Evolutionary conservation across 2,888 invertebrate species (phyloP).

Genomic region (Eudasyphora cyanicolor): DNA sequence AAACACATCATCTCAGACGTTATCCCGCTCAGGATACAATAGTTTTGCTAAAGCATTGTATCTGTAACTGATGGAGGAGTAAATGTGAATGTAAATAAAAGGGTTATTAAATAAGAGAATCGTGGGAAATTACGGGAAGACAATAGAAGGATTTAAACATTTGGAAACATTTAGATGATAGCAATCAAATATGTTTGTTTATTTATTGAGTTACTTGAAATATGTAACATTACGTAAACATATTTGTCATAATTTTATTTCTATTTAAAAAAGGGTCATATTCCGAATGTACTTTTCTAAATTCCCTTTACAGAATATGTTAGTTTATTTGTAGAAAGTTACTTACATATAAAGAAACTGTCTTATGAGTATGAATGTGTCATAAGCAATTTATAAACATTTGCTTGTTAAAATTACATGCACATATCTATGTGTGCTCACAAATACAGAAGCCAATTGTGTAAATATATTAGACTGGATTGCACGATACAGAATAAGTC

Average conservation of each 20-base stretch:
- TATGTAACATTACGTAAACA: no score
- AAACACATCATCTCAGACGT: no score
- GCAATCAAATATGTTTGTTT: no score
- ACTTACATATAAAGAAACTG: not conserved
- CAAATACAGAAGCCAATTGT: not conserved
- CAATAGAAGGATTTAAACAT: no score
- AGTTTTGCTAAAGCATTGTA: not conserved
- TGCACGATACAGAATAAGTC: no score
- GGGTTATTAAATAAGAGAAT: no score
- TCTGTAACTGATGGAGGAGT: not conserved
- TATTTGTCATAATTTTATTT: no score
- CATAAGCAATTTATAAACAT: slow-evolving; percentile 52
- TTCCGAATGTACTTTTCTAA: no score
- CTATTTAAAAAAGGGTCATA: no score
- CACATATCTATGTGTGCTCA: not conserved
- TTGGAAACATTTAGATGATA: no score
- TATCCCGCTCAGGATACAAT: not conserved
- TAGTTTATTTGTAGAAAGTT: not conserved
- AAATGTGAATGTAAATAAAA: not conserved
- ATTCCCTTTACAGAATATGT: not conserved
- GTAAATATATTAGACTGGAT: not conserved
- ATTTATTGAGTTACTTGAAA: no score
- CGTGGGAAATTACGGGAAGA: no score
- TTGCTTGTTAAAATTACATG: slow-evolving; percentile 47
- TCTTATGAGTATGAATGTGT: slow-evolving; percentile 21